These are phyloP conservation scores for Hedya salicella DNA, from an alignment of 2,888 invertebrate species.

Conservation along the genomic window DNA sequence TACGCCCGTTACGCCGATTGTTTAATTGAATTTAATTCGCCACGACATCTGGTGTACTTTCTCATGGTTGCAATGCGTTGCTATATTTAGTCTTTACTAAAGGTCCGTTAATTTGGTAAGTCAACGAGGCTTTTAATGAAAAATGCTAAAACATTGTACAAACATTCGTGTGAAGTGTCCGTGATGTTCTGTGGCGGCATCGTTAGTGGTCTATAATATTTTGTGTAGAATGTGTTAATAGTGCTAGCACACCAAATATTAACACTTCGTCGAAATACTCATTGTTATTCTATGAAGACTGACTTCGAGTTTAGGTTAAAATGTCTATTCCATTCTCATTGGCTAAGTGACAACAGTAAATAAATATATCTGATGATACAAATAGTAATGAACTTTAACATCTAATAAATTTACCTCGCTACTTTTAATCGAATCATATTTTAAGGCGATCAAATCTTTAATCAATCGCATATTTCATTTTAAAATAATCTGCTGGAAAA, in stretches of 20 bases:
- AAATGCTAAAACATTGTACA: constrained; percentile 62
- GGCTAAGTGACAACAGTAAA: background rate
- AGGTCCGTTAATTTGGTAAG: constrained; percentile 52
- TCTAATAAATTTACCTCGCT: too few relatives aligned
- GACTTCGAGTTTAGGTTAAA: background rate
- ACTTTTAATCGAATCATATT: too few relatives aligned
- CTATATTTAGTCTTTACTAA: constrained; percentile 38
- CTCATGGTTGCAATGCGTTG: constrained; percentile 31
- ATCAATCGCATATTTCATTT: too few relatives aligned
- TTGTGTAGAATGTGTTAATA: constrained; percentile 46
- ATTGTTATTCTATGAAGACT: constrained; percentile 11
- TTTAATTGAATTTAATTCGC: constrained; percentile 66
- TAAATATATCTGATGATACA: too few relatives aligned
- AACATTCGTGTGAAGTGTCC: constrained; percentile 68
- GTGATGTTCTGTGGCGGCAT: constrained; percentile 55
- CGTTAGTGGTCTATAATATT: constrained; percentile 54
- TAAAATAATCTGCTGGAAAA: too few relatives aligned
- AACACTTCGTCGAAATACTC: constrained; percentile 34
- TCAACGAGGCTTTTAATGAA: constrained; percentile 63
- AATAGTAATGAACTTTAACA: too few relatives aligned
- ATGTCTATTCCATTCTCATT: background rate
- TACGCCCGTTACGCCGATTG: constrained; percentile 57
- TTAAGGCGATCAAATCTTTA: too few relatives aligned
- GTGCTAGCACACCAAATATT: constrained; percentile 35
- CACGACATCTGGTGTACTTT: constrained; percentile 57